These are phyloP conservation scores for Albula glossodonta DNA, from an alignment of 2,113 vertebrate species.

Conservation along the genomic window DNA sequence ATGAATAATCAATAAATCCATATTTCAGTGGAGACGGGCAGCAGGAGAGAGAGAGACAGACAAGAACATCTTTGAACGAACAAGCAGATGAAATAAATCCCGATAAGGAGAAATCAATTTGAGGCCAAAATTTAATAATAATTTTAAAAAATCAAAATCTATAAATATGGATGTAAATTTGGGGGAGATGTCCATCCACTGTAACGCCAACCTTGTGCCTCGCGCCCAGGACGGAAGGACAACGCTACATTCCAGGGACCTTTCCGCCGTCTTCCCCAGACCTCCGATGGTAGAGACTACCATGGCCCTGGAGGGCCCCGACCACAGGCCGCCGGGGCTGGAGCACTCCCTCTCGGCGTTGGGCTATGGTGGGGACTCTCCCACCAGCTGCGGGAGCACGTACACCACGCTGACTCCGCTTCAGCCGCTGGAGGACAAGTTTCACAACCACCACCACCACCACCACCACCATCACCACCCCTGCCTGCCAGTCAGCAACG, in stretches of 20 bases:
- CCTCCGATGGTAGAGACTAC: conserved; percentile 68
- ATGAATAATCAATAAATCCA: conserved; percentile 33
- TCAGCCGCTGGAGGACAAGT: conserved; percentile 80
- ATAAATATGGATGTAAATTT: conserved; percentile 66
- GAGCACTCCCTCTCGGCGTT: conserved; percentile 75
- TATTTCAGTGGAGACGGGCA: conserved; percentile 6
- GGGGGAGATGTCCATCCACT: conserved; percentile 76
- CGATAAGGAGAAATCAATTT: not conserved
- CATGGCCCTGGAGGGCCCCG: conserved; percentile 72
- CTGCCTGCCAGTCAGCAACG: conserved; percentile 77
- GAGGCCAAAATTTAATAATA: not conserved
- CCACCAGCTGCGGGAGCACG: conserved; percentile 69
- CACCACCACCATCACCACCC: conserved; percentile 59
- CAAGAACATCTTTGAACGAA: not conserved
- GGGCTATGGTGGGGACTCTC: conserved; percentile 77
- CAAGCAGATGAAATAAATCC: conserved; percentile 4
- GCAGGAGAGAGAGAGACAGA: not conserved
- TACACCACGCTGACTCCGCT: conserved; percentile 79
- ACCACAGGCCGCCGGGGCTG: conserved; percentile 65
- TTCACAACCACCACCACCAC: conserved; percentile 73
- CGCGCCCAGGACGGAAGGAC: conserved; percentile 72
- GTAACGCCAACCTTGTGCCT: conserved; percentile 72
- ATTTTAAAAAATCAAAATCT: not conserved
- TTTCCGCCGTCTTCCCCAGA: conserved; percentile 72
- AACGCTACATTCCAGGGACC: conserved; percentile 72